These are phyloP conservation scores for Allobates femoralis DNA, from an alignment of 2,797 vertebrate genomes.

Conservation along the genomic window DNA sequence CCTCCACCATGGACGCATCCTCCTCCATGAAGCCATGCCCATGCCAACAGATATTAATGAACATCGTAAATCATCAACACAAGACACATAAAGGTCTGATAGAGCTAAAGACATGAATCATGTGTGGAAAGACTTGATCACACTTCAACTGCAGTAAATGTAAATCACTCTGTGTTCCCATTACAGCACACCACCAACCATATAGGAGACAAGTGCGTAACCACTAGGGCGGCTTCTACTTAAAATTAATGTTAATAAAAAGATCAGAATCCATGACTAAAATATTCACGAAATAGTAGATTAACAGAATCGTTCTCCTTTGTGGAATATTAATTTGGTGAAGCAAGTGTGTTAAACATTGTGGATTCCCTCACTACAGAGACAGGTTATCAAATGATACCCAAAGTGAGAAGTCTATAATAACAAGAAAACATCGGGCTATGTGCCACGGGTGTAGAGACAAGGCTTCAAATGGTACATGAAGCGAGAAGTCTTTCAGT, in stretches of 20 bases:
- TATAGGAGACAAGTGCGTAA: background rate
- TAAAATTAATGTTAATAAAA: background rate
- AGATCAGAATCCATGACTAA: constrained; percentile 30
- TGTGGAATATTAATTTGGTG: constrained; percentile 24
- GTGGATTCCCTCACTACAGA: background rate
- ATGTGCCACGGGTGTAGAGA: background rate
- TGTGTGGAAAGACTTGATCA: background rate
- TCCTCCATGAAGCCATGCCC: background rate
- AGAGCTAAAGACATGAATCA: background rate
- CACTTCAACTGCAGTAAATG: background rate
- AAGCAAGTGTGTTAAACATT: background rate
- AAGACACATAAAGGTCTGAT: background rate
- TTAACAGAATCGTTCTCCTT: background rate
- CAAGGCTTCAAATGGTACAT: too few relatives aligned
- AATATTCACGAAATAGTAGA: constrained; percentile 5
- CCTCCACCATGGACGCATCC: background rate
- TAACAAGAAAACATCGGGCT: background rate
- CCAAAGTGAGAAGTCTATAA: background rate
- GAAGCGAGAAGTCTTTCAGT: too few relatives aligned
- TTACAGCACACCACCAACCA: background rate
- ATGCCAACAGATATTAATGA: constrained; percentile 26
- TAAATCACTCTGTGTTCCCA: background rate
- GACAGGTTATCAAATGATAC: background rate
- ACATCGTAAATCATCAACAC: constrained; percentile 2
- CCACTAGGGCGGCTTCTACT: background rate